A percentile compares a stretch with the other conserved stretches of the same genome.
Conservation (phyloP, 1,140 invertebrate genomes). For the Aphaenogaster floridana region DNA sequence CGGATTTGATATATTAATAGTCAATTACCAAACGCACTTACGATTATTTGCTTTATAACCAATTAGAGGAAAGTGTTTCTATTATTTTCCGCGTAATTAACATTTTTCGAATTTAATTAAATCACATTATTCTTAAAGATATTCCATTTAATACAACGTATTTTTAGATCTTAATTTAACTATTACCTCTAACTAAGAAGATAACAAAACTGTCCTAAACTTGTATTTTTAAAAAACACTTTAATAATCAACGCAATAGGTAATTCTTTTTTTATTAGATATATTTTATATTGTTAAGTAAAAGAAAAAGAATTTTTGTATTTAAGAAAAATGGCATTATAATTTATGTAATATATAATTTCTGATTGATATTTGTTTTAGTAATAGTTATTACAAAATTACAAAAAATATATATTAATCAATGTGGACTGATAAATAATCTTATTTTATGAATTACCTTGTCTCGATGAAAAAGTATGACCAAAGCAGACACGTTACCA, state of each 20-base stretch:
- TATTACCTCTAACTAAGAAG: background rate
- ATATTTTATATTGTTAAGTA: background rate
- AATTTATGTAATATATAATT: slow-evolving; percentile 1
- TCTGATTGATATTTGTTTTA: background rate
- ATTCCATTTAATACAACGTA: background rate
- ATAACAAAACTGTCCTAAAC: background rate
- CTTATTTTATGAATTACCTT: slow-evolving; percentile 78
- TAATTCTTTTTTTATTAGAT: background rate
- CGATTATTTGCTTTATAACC: background rate
- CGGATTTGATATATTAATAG: background rate
- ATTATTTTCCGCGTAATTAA: background rate
- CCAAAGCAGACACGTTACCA: slow-evolving; percentile 89
- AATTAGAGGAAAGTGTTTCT: slow-evolving; percentile 2
- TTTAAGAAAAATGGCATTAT: background rate
- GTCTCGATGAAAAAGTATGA: slow-evolving; percentile 87
- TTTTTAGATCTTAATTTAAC: background rate
- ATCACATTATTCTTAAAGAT: background rate
- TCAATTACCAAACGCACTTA: background rate
- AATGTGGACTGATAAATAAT: background rate
- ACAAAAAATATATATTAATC: background rate
- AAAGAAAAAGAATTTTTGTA: background rate
- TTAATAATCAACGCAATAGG: background rate
- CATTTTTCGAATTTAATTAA: background rate
- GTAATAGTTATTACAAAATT: slow-evolving; percentile 2
- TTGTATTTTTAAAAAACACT: background rate